Conservation (phyloP, 2,113 vertebrate genomes). For the Hoplias malabaricus region DNA sequence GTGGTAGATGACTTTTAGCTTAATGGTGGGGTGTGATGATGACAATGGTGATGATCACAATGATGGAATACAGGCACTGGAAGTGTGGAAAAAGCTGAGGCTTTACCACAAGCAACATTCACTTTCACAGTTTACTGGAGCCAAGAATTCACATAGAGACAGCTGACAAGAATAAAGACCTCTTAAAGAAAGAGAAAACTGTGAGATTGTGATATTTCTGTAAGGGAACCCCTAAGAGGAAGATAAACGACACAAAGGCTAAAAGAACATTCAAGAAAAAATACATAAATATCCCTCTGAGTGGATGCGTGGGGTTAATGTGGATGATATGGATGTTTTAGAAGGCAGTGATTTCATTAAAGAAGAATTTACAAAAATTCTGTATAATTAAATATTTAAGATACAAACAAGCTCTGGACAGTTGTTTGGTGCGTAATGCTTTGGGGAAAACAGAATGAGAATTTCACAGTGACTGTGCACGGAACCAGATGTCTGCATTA, state of each 20-base stretch:
- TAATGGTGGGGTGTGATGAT: background rate
- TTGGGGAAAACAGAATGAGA: too few relatives aligned
- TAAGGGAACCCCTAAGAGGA: background rate
- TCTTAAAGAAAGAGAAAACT: constrained; percentile 1
- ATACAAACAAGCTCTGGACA: too few relatives aligned
- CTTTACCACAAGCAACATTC: background rate
- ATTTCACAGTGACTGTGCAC: background rate
- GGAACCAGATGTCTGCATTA: background rate
- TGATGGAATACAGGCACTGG: background rate
- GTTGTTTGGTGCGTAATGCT: too few relatives aligned
- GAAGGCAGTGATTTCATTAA: constrained; percentile 53
- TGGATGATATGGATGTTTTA: constrained; percentile 45
- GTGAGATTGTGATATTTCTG: constrained; percentile 20
- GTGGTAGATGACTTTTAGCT: background rate
- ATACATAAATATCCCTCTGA: constrained; percentile 67
- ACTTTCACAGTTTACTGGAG: constrained; percentile 61
- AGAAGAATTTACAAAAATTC: too few relatives aligned
- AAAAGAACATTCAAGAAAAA: constrained; percentile 48
- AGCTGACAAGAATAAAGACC: constrained; percentile 24
- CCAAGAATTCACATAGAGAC: constrained; percentile 48
- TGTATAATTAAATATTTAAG: too few relatives aligned
- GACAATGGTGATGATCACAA: background rate
- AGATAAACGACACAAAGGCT: constrained; percentile 51
- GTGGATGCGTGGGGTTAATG: constrained; percentile 6
- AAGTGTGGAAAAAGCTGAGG: background rate